A percentile compares a stretch with the other conserved stretches of the same genome.
Evolutionary conservation across 2,797 vertebrate species (phyloP).

Genomic region (Florisuga fusca): DNA sequence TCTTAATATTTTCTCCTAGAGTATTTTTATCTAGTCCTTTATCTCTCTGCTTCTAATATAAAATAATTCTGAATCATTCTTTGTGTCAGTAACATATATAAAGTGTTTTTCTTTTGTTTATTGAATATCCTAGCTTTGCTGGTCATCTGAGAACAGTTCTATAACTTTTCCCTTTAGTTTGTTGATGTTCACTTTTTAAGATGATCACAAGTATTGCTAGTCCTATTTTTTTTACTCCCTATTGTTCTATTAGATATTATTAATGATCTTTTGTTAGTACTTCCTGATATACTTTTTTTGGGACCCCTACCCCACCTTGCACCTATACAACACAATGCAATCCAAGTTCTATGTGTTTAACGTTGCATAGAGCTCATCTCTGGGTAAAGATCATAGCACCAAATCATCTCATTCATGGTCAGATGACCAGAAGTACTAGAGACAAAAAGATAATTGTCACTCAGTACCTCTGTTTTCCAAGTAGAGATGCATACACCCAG

Average conservation of each 20-base stretch:
- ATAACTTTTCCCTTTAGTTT: neutral
- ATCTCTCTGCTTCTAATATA: neutral
- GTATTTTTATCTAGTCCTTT: neutral
- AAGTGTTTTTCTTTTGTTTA: neutral
- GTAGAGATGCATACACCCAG: rapidly evolving
- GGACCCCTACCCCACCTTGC: rapidly evolving
- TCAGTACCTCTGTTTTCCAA: neutral
- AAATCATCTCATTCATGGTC: neutral
- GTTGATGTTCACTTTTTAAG: neutral
- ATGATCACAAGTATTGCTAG: neutral
- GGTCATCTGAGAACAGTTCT: neutral
- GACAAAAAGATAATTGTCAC: neutral
- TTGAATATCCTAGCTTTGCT: neutral
- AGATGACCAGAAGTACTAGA: neutral
- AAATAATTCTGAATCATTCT: neutral
- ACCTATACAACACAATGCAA: neutral
- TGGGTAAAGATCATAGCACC: no score
- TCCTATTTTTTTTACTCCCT: neutral
- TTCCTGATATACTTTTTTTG: neutral
- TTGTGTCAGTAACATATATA: neutral
- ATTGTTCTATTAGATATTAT: neutral
- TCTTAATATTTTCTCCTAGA: neutral
- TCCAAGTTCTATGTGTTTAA: rapidly evolving
- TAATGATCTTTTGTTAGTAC: neutral
- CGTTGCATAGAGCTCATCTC: neutral